A percentile compares a stretch with the other conserved stretches of the same genome.
These are phyloP conservation scores for Agonopterix arenella DNA, from an alignment of 2,888 invertebrate species.

Conservation along the genomic window DNA sequence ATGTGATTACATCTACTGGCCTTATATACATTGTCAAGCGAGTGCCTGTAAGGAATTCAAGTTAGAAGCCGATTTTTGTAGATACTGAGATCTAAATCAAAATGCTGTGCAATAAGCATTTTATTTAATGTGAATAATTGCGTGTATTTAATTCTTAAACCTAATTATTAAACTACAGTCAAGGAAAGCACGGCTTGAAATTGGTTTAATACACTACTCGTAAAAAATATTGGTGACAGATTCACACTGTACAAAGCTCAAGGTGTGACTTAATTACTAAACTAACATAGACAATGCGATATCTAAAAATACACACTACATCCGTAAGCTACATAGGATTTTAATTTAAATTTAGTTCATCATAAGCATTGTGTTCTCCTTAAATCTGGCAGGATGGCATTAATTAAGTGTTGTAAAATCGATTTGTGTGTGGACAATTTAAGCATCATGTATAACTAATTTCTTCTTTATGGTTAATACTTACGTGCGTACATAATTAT, in stretches of 20 bases:
- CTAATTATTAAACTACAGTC: slow-evolving; percentile 40
- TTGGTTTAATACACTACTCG: slow-evolving; percentile 19
- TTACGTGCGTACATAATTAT: slow-evolving; percentile 63
- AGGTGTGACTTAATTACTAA: slow-evolving; percentile 65
- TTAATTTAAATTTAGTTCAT: slow-evolving; percentile 57
- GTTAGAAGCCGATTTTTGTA: slow-evolving; percentile 9
- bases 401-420: slow-evolving; percentile 63
- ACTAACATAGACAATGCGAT: slow-evolving; percentile 74
- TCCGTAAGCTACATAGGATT: slow-evolving; percentile 68
- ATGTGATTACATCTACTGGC: slow-evolving; percentile 47
- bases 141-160: slow-evolving; percentile 9
- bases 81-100: slow-evolving; percentile 3
- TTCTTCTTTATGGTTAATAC: slow-evolving; percentile 37
- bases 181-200: slow-evolving; percentile 52
- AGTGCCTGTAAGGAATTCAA: slow-evolving; percentile 18
- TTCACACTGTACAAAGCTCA: slow-evolving; percentile 68
- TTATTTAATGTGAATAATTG: slow-evolving; percentile 8
- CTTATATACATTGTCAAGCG: slow-evolving; percentile 54
- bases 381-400: slow-evolving; percentile 72
- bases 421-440: slow-evolving; percentile 71
- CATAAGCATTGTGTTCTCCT: slow-evolving; percentile 70
- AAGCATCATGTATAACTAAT: slow-evolving; percentile 70
- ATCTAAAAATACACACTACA: slow-evolving; percentile 75
- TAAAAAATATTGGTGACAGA: slow-evolving; percentile 70
- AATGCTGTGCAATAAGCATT: slow-evolving; percentile 30